Evolutionary conservation across 2,113 vertebrate genomes (phyloP).

Genomic region (Myiagra hebetior): DNA sequence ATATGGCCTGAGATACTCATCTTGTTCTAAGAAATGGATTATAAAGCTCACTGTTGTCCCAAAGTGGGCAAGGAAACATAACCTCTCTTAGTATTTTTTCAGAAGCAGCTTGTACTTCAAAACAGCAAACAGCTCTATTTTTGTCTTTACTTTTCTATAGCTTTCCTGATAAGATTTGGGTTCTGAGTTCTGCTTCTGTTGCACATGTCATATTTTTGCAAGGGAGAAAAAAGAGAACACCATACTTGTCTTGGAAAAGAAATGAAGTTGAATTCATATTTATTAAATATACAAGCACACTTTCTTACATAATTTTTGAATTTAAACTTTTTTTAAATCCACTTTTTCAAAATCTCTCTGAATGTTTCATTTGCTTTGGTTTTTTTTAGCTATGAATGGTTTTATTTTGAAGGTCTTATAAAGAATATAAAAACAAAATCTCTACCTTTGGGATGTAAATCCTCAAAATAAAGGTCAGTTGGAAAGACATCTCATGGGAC

Average conservation of each 20-base stretch:
- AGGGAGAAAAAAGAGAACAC: background rate
- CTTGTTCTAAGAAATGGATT: background rate
- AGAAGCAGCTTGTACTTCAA: background rate
- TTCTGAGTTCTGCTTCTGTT: background rate
- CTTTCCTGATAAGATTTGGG: background rate
- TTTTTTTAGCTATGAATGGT: background rate
- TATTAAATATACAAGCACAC: background rate
- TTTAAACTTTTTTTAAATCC: background rate
- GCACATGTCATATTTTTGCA: background rate
- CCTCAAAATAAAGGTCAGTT: background rate
- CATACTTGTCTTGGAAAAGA: background rate
- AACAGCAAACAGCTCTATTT: background rate
- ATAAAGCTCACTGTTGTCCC: background rate
- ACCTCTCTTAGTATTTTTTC: background rate
- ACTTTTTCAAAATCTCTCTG: background rate
- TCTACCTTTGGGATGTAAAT: background rate
- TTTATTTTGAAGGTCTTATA: background rate
- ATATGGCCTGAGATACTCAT: background rate
- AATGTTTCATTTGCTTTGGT: background rate
- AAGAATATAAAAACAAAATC: background rate
- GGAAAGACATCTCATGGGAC: background rate
- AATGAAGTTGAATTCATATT: background rate
- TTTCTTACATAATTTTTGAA: background rate
- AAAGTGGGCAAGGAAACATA: background rate
- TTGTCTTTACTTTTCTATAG: background rate